phyloP scores from a whole-genome alignment of 2,113 vertebrate genomes.

The Mionectes macconnelli region DNA sequence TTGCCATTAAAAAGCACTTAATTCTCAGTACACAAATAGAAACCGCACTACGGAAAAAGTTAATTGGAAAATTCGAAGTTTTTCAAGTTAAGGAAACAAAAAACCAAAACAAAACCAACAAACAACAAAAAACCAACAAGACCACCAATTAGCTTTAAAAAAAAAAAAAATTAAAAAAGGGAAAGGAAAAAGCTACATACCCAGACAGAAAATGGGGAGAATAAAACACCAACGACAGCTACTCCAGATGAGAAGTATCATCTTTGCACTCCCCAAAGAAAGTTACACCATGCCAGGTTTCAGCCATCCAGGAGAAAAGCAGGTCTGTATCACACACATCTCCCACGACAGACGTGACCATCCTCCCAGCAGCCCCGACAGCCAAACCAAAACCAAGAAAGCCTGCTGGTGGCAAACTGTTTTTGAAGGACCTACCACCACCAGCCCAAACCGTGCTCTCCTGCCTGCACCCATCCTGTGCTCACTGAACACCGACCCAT shows the following conservation, averaged over 20 bases:
- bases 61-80: not conserved
- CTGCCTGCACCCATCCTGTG: not conserved
- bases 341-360: not conserved
- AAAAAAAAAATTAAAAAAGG: not conserved
- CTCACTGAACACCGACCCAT: accelerated
- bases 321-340: not conserved
- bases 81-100: not conserved
- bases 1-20: not conserved
- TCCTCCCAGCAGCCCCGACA: not conserved
- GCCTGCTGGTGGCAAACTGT: not conserved
- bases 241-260: not conserved
- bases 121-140: not conserved
- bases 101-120: no score
- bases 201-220: not conserved
- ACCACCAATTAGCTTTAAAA: no score
- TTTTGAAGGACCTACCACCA: not conserved
- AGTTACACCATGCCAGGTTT: not conserved
- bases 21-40: not conserved
- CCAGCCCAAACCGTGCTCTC: not conserved
- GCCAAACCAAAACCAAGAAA: not conserved
- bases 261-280: not conserved
- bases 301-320: not conserved
- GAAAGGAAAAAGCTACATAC: not conserved
- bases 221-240: not conserved
- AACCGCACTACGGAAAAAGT: not conserved